Evolutionary conservation across 2,113 vertebrate genomes (phyloP), one percentile per base, ranked within the genome.

Genomic region (Phyllostomus discolor): DNA sequence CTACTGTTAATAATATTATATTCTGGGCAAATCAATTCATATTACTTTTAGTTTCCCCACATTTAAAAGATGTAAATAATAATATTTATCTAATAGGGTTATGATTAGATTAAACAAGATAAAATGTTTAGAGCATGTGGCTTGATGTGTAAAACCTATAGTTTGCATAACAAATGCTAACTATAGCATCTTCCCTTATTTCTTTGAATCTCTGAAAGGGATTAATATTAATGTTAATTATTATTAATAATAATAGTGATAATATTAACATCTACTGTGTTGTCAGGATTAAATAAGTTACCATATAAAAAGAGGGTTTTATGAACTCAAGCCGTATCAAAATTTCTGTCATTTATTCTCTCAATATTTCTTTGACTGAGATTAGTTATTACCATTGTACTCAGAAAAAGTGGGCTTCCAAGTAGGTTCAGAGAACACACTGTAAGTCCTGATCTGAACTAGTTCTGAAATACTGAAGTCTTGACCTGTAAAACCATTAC

Each of bases 61-160:
- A 35, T 64, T 94, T 48, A 93, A 86, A 90, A 92, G 38, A 50
- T 66, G 1, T 52, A 75, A 95, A 69, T 90, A 82, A 87, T 46
- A 66, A 6, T 70, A 79, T 9, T 88, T 80, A 84, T 10, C 20
- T 59, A 95, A 91, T 62, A 11, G 24, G 15, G 31, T 15, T 82
- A 12, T 88, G 31, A 84, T 90, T 43, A 85, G 19, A 73, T 70
- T 64, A 94, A 78, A 43, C 48, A 24, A 78, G 48, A 82, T 70
- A 54, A 78, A 57, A 6, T 48, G 22, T 82, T 91, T 67, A 85
- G 33, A 89, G 69, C 48, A 64, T 17, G 81, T 93, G 19, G 26
- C 8, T 86, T 91, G 46, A 95, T 88, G 33, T 50, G 59, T 80
- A 43, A 87, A 92, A 75, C 1, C n/a, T 43, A 67, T 91, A 86